Evolutionary conservation across 1,140 invertebrate species (phyloP).

Genomic region (Cecropterus lyciades): DNA sequence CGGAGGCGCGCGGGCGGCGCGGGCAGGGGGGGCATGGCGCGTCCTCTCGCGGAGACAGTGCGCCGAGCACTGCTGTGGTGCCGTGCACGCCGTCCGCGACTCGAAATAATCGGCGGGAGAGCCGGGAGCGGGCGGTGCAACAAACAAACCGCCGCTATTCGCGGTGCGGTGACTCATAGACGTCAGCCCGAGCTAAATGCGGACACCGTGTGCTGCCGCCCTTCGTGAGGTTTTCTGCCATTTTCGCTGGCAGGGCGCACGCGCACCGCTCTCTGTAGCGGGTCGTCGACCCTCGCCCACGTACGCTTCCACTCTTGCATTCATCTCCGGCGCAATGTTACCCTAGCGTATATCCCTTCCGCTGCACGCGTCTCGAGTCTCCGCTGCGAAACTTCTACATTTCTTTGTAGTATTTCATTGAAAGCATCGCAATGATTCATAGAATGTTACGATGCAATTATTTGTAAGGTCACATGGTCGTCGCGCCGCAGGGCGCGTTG

Average conservation of each 20-base stretch:
- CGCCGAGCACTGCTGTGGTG: conserved; percentile 63
- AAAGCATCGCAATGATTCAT: conserved; percentile 21
- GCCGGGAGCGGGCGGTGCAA: conserved; percentile 81
- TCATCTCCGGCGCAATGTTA: conserved; percentile 42
- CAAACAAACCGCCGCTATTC: conserved; percentile 82
- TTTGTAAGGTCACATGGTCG: conserved; percentile 2
- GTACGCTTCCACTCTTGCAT: conserved; percentile 58
- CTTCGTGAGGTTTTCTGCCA: conserved; percentile 80
- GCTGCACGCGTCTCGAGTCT: conserved; percentile 1
- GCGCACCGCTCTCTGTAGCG: conserved; percentile 60
- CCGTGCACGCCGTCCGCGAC: conserved; percentile 53
- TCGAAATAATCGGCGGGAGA: conserved; percentile 80
- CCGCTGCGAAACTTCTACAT: not conserved
- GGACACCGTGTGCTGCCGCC: conserved; percentile 80
- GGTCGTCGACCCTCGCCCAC: conserved; percentile 78
- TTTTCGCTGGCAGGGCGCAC: conserved; percentile 73
- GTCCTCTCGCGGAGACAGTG: conserved; percentile 63
- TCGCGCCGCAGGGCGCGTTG: conserved; percentile 34
- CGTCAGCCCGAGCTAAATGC: conserved; percentile 80
- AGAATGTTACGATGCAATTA: conserved; percentile 13
- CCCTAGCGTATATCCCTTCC: conserved; percentile 18
- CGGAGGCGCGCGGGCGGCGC: conserved; percentile 75
- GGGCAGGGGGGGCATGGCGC: conserved; percentile 70
- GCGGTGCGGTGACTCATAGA: conserved; percentile 75
- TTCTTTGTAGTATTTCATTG: conserved; percentile 18